A percentile compares a stretch with the other conserved stretches of the same genome.
phyloP scores from a whole-genome alignment of 2,113 vertebrate genomes.

The Carollia perspicillata region DNA sequence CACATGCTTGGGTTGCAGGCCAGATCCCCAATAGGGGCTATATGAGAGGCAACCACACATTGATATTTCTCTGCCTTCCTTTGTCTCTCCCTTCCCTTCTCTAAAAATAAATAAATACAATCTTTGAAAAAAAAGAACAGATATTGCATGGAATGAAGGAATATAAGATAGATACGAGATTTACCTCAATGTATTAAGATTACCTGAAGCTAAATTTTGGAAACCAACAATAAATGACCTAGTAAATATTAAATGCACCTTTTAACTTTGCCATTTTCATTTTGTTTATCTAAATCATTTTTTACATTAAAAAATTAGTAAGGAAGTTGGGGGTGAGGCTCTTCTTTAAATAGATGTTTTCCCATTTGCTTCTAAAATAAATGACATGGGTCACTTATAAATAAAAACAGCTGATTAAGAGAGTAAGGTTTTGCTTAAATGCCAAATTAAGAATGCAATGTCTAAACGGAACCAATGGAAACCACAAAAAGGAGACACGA shows the following conservation, averaged over 20 bases:
- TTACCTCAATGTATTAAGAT: background rate
- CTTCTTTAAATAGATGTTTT: constrained; percentile 52
- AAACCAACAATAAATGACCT: background rate
- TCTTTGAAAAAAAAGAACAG: background rate
- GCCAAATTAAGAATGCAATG: background rate
- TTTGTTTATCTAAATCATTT: background rate
- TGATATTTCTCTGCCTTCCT: too few relatives aligned
- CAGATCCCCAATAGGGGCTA: too few relatives aligned
- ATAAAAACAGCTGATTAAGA: constrained; percentile 51
- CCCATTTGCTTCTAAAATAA: constrained; percentile 51
- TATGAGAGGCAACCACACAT: too few relatives aligned
- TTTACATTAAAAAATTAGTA: constrained; percentile 1
- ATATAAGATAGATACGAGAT: background rate
- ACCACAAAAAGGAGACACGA: background rate
- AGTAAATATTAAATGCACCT: background rate
- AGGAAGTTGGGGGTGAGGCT: background rate
- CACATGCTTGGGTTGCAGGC: too few relatives aligned
- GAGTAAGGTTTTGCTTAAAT: background rate
- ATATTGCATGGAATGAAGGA: background rate
- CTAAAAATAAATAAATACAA: too few relatives aligned
- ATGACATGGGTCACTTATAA: constrained; percentile 24
- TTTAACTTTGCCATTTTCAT: background rate
- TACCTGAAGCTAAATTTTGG: constrained; percentile 7
- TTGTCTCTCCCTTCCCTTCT: too few relatives aligned
- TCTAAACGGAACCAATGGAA: background rate